Conservation (phyloP, 2,113 vertebrate species). For the Smithornis capensis region DNA sequence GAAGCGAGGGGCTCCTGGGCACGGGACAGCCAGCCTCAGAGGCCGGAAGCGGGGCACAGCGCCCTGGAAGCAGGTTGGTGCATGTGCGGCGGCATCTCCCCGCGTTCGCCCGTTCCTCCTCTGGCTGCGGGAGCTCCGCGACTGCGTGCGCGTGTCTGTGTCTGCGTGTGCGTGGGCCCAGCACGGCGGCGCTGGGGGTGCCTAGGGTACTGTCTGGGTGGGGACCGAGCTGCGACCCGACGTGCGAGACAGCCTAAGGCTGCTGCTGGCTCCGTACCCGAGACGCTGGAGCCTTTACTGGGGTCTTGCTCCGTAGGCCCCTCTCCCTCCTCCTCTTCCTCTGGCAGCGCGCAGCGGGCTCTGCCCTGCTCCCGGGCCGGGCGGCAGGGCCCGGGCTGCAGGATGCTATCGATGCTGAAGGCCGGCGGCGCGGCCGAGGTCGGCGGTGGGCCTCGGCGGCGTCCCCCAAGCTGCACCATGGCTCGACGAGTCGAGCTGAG, state of each 20-base stretch:
- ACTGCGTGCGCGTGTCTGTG: neutral
- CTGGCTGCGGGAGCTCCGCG: neutral
- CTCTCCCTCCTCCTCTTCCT: neutral
- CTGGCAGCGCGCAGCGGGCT: neutral
- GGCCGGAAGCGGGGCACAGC: neutral
- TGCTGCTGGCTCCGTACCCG: slow-evolving; percentile 29
- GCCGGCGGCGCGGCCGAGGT: neutral
- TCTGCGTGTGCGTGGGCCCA: neutral
- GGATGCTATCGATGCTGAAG: slow-evolving; percentile 62
- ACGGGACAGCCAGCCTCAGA: neutral
- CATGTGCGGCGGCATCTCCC: neutral
- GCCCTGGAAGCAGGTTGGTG: neutral
- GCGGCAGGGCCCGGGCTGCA: neutral
- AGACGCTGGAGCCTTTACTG: neutral
- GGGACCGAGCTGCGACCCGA: neutral
- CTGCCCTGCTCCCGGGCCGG: neutral
- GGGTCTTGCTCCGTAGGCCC: neutral
- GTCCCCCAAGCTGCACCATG: slow-evolving; percentile 3
- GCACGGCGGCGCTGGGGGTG: neutral
- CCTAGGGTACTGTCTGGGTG: neutral
- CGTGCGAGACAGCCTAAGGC: neutral
- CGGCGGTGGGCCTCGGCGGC: neutral
- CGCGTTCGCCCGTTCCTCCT: neutral
- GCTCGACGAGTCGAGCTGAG: neutral
- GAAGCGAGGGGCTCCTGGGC: neutral